Conservation (phyloP, 1,140 invertebrate genomes). For the Cecropterus lyciades region DNA sequence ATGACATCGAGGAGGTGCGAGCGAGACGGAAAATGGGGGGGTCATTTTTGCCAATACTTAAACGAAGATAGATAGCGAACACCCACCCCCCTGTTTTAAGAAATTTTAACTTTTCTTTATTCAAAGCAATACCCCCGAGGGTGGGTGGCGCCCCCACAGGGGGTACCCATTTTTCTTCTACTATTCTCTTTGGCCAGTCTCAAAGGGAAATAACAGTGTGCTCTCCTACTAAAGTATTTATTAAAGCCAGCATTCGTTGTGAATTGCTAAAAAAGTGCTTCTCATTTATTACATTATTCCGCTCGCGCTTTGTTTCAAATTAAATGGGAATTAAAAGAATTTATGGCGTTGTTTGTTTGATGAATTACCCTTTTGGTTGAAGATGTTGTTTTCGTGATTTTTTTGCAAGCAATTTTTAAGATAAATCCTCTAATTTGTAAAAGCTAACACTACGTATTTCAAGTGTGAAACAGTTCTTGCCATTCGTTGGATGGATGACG, state of each 20-base stretch:
- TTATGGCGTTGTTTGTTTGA: constrained; percentile 27
- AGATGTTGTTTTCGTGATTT: too few species aligned
- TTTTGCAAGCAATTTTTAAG: too few species aligned
- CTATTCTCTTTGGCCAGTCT: constrained; percentile 74
- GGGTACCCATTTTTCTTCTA: constrained; percentile 68
- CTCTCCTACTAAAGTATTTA: constrained; percentile 67
- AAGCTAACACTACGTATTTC: too few species aligned
- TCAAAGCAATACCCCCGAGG: constrained; percentile 56
- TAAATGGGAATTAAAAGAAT: constrained; percentile 38
- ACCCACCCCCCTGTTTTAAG: constrained; percentile 62
- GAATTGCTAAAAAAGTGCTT: constrained; percentile 72
- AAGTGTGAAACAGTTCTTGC: too few species aligned
- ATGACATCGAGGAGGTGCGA: constrained; percentile 58
- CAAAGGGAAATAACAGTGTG: constrained; percentile 71
- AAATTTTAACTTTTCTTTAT: constrained; percentile 83
- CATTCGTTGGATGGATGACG: too few species aligned
- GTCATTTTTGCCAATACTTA: constrained; percentile 80
- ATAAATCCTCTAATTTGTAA: too few species aligned
- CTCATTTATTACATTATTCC: constrained; percentile 53
- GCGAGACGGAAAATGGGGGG: constrained; percentile 52
- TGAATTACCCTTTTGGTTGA: constrained; percentile 14
- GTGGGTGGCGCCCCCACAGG: constrained; percentile 44
- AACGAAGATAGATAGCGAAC: constrained; percentile 75
- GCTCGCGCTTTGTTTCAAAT: constrained; percentile 37
- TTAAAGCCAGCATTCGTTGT: constrained; percentile 73